Conservation (phyloP, 2,888 invertebrate species). For the Antitype chi region DNA sequence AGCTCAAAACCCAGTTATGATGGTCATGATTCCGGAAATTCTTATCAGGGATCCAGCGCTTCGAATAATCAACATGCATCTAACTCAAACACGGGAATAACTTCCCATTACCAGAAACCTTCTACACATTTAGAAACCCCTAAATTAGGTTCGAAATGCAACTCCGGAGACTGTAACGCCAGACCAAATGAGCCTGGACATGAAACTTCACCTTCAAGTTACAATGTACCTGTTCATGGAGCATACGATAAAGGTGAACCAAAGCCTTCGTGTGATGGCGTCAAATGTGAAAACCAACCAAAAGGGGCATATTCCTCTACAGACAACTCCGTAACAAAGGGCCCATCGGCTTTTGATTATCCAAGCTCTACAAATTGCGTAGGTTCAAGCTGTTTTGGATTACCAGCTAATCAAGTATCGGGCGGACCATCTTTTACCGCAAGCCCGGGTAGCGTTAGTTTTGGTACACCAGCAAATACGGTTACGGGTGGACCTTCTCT, state of each 20-base stretch:
- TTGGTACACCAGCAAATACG: conserved; percentile 30
- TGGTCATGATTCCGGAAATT: conserved; percentile 57
- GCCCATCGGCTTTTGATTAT: conserved; percentile 19
- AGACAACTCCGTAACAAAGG: conserved; percentile 24
- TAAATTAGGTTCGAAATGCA: conserved; percentile 70
- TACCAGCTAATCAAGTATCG: conserved; percentile 23
- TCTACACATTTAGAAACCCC: conserved; percentile 77
- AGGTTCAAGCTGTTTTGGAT: conserved; percentile 53
- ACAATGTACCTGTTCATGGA: conserved; percentile 63
- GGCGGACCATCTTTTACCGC: conserved; percentile 14
- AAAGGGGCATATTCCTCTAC: conserved; percentile 39
- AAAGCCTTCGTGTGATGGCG: conserved; percentile 52
- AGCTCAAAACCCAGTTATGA: conserved; percentile 34
- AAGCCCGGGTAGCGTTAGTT: conserved; percentile 18
- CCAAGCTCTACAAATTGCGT: conserved; percentile 44
- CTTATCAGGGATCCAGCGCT: conserved; percentile 61
- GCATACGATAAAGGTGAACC: conserved; percentile 30
- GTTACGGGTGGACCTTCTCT: conserved; percentile 4
- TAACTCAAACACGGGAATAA: conserved; percentile 45
- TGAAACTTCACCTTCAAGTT: conserved; percentile 52
- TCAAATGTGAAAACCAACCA: conserved; percentile 55
- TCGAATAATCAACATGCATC: conserved; percentile 58
- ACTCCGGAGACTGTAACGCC: conserved; percentile 66
- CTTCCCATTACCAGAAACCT: conserved; percentile 70
- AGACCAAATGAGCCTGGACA: conserved; percentile 38